Evolutionary conservation across 2,113 vertebrate genomes (phyloP).

Genomic region (Serinus canaria): DNA sequence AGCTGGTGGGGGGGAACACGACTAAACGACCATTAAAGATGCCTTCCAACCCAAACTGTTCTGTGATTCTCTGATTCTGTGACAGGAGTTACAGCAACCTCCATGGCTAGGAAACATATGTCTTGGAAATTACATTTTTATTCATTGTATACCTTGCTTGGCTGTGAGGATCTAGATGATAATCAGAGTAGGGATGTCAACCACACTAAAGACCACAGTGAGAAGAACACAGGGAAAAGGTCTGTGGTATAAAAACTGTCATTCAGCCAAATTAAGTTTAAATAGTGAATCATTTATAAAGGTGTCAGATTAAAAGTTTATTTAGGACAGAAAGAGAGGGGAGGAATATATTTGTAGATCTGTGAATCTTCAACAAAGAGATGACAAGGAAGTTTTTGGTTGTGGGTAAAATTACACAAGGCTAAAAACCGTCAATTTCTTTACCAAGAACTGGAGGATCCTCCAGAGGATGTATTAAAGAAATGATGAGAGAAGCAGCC

Average conservation of each 20-base stretch:
- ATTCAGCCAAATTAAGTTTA: background rate
- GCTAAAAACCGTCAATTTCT: background rate
- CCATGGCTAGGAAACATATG: background rate
- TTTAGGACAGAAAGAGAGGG: background rate
- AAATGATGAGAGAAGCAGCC: background rate
- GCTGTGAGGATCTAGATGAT: background rate
- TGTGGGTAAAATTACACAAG: background rate
- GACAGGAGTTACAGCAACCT: background rate
- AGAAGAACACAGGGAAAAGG: background rate
- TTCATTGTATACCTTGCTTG: background rate
- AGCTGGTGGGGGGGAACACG: too few relatives aligned
- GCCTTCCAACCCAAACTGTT: background rate
- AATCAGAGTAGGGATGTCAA: background rate
- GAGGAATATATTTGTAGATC: background rate
- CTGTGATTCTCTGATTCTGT: background rate
- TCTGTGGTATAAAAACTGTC: background rate
- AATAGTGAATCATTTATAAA: background rate
- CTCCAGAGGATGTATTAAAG: constrained; percentile 1
- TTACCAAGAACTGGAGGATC: background rate
- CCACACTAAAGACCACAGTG: background rate
- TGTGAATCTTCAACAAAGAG: background rate
- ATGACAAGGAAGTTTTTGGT: background rate
- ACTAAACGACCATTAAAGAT: background rate
- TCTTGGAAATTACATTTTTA: background rate
- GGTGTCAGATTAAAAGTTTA: background rate